Conservation (phyloP, 2,113 vertebrate species). For the Tupaia tana region DNA sequence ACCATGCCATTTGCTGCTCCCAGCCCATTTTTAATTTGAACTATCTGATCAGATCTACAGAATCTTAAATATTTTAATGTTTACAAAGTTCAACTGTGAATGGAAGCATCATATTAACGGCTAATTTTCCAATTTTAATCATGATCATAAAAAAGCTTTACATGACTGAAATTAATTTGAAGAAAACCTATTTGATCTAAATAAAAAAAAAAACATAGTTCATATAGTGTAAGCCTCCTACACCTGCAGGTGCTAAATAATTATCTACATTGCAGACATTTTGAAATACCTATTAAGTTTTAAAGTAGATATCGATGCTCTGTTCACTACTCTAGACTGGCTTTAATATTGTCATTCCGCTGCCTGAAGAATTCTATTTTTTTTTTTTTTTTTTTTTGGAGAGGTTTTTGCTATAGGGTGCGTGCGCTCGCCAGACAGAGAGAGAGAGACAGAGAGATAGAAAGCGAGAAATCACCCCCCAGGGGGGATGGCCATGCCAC, state of each 20-base stretch:
- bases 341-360: too few species aligned
- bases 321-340: too few species aligned
- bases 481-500: too few species aligned
- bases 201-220: background rate
- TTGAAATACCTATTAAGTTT: background rate
- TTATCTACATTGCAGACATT: background rate
- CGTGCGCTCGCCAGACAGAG: too few species aligned
- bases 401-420: too few species aligned
- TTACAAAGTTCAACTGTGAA: slow-evolving; percentile 8
- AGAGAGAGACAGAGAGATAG: too few species aligned
- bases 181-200: background rate
- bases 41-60: background rate
- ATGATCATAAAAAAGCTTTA: background rate
- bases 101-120: background rate
- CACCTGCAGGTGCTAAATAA: background rate
- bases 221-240: background rate
- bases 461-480: too few species aligned
- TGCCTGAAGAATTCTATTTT: too few species aligned
- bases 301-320: background rate
- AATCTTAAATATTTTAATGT: background rate
- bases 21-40: background rate
- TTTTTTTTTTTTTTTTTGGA: too few species aligned
- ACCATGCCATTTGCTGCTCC: too few species aligned
- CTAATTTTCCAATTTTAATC: background rate
- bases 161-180: background rate